These are phyloP conservation scores for Ictalurus furcatus DNA, from an alignment of 2,113 vertebrate species.

Conservation along the genomic window DNA sequence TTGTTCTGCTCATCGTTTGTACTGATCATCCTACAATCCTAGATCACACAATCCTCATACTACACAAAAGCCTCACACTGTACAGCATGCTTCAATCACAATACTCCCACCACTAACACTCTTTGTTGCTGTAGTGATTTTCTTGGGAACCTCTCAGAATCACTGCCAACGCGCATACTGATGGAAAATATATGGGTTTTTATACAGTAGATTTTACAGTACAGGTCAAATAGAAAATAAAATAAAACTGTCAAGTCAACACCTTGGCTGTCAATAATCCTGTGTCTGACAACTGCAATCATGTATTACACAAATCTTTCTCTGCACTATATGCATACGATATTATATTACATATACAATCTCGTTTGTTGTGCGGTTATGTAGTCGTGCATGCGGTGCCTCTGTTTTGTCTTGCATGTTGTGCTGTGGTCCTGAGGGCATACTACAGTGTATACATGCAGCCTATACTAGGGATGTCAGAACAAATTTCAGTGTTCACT, in stretches of 20 bases:
- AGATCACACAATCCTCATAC: neutral
- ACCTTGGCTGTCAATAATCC: neutral
- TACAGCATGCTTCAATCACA: conserved; percentile 22
- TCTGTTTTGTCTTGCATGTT: neutral
- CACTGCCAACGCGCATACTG: neutral
- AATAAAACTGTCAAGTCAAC: neutral
- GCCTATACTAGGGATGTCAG: neutral
- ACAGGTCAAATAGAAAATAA: neutral
- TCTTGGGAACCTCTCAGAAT: neutral
- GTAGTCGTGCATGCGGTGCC: neutral
- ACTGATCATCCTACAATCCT: neutral
- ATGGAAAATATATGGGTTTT: neutral
- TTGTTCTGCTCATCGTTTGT: neutral
- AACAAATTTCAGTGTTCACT: neutral
- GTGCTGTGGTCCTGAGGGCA: neutral
- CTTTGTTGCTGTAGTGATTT: conserved; percentile 2
- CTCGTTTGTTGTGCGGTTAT: neutral
- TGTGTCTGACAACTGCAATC: neutral
- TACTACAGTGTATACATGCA: neutral
- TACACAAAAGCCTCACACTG: conserved; percentile 11
- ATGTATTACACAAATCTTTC: neutral
- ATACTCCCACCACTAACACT: neutral
- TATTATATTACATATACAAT: neutral
- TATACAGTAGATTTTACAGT: neutral
- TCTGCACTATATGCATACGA: neutral